Conservation (phyloP, 2,113 vertebrate species). For the Xenotilapia caudafasciata region DNA sequence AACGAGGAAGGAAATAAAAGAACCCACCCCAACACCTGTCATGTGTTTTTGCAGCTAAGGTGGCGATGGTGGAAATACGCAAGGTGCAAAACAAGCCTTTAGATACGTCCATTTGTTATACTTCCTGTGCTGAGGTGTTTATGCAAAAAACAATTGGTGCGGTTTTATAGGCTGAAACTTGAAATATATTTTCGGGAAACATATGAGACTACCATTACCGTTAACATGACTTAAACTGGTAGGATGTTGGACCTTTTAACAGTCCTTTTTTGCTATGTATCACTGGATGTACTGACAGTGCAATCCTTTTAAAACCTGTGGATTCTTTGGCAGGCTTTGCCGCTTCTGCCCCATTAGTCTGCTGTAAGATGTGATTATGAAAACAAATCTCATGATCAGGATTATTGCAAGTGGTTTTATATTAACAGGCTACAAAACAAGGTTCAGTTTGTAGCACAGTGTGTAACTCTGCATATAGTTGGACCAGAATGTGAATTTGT, state of each 20-base stretch:
- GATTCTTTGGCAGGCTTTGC: neutral
- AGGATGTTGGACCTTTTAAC: neutral
- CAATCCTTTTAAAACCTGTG: neutral
- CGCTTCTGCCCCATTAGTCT: neutral
- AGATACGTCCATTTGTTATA: neutral
- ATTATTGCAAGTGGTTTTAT: neutral
- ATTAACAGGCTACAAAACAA: neutral
- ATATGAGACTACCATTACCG: neutral
- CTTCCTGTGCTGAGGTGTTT: neutral
- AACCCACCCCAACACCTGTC: neutral
- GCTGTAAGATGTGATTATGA: neutral
- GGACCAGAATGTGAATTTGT: neutral
- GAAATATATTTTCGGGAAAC: neutral
- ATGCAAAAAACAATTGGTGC: neutral
- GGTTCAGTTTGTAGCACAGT: neutral
- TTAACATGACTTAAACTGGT: neutral
- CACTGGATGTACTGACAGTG: neutral
- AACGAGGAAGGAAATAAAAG: neutral
- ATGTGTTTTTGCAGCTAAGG: neutral
- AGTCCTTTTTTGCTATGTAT: neutral
- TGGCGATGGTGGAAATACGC: accelerated
- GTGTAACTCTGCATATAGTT: neutral
- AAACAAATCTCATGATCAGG: neutral
- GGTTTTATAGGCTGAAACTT: neutral
- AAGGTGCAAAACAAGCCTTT: neutral